Evolutionary conservation across 2,797 vertebrate genomes (phyloP).

Genomic region (Arctocebus calabarensis): DNA sequence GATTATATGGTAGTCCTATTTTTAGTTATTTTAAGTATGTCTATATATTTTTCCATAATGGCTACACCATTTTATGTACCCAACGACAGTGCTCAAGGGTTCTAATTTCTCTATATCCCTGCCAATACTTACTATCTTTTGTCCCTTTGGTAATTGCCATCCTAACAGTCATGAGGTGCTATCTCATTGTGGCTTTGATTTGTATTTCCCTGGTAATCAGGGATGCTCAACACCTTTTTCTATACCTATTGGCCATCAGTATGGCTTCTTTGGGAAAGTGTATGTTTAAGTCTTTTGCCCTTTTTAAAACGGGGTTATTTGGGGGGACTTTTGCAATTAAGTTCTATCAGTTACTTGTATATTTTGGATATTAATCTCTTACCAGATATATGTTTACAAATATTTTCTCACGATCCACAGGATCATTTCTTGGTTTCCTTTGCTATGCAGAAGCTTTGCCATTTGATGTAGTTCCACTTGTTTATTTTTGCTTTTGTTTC

Average conservation of each 20-base stretch:
- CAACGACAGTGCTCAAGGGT: not conserved
- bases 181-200: not conserved
- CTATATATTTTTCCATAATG: not conserved
- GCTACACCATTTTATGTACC: not conserved
- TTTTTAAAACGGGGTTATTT: not conserved
- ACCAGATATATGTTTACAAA: not conserved
- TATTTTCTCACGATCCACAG: not conserved
- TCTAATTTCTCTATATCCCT: not conserved
- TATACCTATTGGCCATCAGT: not conserved
- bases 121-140: not conserved
- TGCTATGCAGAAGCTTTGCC: not conserved
- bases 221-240: not conserved
- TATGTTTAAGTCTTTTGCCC: not conserved
- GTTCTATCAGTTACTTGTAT: not conserved
- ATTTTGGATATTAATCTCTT: not conserved
- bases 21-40: not conserved
- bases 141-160: not conserved
- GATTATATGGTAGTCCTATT: not conserved
- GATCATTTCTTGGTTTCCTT: not conserved
- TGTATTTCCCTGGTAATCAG: not conserved
- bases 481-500: not conserved
- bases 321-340: not conserved
- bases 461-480: not conserved
- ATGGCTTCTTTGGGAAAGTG: not conserved
- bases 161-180: not conserved